A percentile compares a stretch with the other conserved stretches of the same genome.
phyloP scores from a whole-genome alignment of 2,888 invertebrate species.

The Rhogogaster chlorosoma region DNA sequence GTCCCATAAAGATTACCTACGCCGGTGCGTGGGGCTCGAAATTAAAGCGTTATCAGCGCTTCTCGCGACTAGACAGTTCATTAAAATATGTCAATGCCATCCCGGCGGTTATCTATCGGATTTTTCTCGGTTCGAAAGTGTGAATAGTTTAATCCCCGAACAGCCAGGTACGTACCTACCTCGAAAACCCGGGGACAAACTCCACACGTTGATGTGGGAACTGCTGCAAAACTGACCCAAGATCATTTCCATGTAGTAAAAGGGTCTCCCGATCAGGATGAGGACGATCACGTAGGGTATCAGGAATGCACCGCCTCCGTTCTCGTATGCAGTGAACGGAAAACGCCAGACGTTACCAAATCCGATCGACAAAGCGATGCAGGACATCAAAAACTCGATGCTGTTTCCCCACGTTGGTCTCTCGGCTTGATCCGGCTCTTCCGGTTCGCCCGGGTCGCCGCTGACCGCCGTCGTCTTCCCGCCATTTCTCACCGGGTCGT shows the following conservation, averaged over 20 bases:
- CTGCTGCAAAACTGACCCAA: slow-evolving; percentile 90
- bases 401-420: slow-evolving; percentile 80
- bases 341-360: slow-evolving; percentile 84
- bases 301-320: slow-evolving; percentile 83
- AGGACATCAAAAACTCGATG: slow-evolving; percentile 82
- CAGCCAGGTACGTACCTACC: slow-evolving; percentile 78
- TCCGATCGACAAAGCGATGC: slow-evolving; percentile 82
- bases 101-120: background rate
- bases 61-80: background rate
- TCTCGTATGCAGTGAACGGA: slow-evolving; percentile 82
- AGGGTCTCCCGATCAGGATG: slow-evolving; percentile 84
- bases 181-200: slow-evolving; percentile 85
- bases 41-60: background rate
- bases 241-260: slow-evolving; percentile 90
- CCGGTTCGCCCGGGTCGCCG: background rate
- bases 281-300: slow-evolving; percentile 83
- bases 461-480: background rate
- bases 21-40: background rate
- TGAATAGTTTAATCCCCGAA: background rate
- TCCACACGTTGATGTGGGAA: slow-evolving; percentile 85
- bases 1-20: background rate
- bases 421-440: background rate
- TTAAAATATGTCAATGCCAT: background rate
- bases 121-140: background rate
- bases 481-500: background rate